Evolutionary conservation across 2,113 vertebrate species (phyloP), one percentile per base, ranked within the genome.

Genomic region (Daubentonia madagascariensis): DNA sequence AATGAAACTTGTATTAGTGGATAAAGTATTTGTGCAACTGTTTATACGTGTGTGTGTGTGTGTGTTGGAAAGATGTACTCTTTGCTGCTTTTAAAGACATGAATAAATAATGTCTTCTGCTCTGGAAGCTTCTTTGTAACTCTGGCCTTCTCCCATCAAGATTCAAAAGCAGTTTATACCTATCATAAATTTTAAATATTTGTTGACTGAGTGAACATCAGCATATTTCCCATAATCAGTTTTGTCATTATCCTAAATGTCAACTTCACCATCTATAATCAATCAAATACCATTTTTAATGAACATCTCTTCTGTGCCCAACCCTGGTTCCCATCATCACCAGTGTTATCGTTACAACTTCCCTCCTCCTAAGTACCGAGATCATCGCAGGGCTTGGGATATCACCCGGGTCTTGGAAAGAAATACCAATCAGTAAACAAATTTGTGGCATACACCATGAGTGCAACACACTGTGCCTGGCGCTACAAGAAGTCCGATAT

Each of bases 61-160:
- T 10, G n/a, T 78, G 40, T 70, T 61, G 45, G 13, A 22, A 88
- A 54, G 37, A 68, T 40, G 30, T 28, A 67, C n/a, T 61, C 35
- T 94, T 84, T 86, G 45, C 37, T 92, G 52, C 43, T 92, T 97
- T 84, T 67, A 37, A 90, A 96, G n/a, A 23, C 61, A 45, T 96
- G 3, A 32, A 57, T 68, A 85, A 85, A 81, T 80, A 72, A 88
- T 40, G 32, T 30, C 50, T 59, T 89, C 35, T 68, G 32, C 45
- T 65, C 59, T 86, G 50, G 52, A 92, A 70, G 78, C 65, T 87
- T 91, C 57, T 89, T 83, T 89, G 61, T 83, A 54, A 8, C 28
- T 67, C 61, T 89, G 35, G 11, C 25, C 18, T 81, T 25, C 70
- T 73, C 54, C 25, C 81, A 90, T 57, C 13, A 73, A 96, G 45